phyloP scores from a whole-genome alignment of 2,888 invertebrate species.

The Rhagium mordax region DNA sequence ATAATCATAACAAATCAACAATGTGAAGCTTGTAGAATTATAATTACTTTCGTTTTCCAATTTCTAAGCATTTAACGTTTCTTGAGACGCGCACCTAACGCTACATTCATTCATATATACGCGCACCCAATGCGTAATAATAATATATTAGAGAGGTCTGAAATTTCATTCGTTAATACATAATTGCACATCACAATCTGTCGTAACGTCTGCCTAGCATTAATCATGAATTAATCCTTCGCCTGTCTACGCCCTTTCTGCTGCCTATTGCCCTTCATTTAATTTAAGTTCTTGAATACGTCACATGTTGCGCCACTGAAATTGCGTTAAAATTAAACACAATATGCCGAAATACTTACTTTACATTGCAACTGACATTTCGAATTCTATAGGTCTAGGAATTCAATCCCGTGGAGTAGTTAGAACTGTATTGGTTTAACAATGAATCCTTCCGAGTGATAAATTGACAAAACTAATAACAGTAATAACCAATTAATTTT shows the following conservation, averaged over 20 bases:
- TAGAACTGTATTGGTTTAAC: not conserved
- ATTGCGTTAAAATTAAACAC: not conserved
- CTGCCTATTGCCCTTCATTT: not conserved
- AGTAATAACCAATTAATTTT: not conserved
- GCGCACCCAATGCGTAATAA: too few relatives aligned
- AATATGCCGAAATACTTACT: not conserved
- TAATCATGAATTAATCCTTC: not conserved
- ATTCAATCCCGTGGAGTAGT: not conserved
- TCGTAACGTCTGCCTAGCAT: not conserved
- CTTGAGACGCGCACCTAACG: too few relatives aligned
- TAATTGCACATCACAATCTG: not conserved
- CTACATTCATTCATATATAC: too few relatives aligned
- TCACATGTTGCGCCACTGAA: not conserved
- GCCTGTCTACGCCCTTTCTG: not conserved
- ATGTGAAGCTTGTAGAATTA: too few relatives aligned
- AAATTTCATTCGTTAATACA: not conserved
- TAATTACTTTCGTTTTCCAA: too few relatives aligned
- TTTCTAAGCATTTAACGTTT: too few relatives aligned
- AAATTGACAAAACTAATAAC: not conserved
- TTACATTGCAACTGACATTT: conserved; percentile 2
- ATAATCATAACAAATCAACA: too few relatives aligned
- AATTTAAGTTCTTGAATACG: not conserved
- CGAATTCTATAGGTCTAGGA: not conserved
- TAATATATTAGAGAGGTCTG: not conserved
- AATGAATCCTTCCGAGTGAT: not conserved